A percentile compares a stretch with the other conserved stretches of the same genome.
Evolutionary conservation across 2,888 invertebrate species (phyloP).

Genomic region (Prenolepis imparis): DNA sequence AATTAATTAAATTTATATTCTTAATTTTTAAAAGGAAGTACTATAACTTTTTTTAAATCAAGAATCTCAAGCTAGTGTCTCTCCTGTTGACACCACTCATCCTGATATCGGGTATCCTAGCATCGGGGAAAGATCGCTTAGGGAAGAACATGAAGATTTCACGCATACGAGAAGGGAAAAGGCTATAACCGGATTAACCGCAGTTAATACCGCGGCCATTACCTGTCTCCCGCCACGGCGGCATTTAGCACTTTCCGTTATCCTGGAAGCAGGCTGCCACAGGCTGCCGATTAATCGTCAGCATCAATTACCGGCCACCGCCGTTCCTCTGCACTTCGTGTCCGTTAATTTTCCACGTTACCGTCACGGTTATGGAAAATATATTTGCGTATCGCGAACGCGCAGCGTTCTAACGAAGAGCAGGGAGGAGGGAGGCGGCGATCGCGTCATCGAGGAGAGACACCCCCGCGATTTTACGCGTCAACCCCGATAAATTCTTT

Average conservation of each 20-base stretch:
- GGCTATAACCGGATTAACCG: constrained; percentile 62
- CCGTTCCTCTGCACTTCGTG: neutral
- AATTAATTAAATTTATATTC: neutral
- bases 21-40: neutral
- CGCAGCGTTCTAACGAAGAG: neutral
- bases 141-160: neutral
- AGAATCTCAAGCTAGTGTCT: neutral
- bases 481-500: no score
- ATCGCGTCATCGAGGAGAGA: neutral
- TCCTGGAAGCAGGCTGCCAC: constrained; percentile 46
- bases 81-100: neutral
- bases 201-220: constrained; percentile 56
- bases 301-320: constrained; percentile 52
- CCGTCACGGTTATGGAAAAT: neutral
- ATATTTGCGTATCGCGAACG: neutral
- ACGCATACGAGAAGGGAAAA: neutral
- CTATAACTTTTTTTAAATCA: neutral
- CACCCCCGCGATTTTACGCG: neutral
- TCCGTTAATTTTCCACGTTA: constrained; percentile 15
- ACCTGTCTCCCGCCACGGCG: neutral
- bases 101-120: neutral
- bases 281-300: constrained; percentile 61
- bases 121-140: neutral
- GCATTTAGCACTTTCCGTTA: constrained; percentile 53
- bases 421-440: no score